A percentile compares a stretch with the other conserved stretches of the same genome.
phyloP scores from a whole-genome alignment of 2,113 vertebrate species.

The Panthera uncia region DNA sequence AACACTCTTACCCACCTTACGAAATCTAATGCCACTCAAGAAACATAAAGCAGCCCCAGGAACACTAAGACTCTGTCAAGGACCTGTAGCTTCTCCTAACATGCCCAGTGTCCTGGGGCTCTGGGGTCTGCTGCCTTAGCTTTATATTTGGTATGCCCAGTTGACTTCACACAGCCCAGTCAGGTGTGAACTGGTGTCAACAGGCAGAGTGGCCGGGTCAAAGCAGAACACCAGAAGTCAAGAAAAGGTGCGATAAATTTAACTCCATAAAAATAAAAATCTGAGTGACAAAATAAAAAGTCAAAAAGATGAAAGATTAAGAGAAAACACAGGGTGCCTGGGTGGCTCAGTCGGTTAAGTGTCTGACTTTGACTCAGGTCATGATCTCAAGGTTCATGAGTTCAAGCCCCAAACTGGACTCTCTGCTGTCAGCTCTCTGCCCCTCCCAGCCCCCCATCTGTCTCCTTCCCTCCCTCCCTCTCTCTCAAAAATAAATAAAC shows the following conservation, averaged over 20 bases:
- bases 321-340: too few species aligned
- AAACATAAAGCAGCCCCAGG: neutral
- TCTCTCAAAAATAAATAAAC: too few species aligned
- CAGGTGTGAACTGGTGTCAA: neutral
- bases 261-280: slow-evolving; percentile 9
- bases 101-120: neutral
- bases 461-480: too few species aligned
- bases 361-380: too few species aligned
- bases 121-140: too few species aligned
- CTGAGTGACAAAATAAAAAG: neutral
- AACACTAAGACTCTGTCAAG: neutral
- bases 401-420: too few species aligned
- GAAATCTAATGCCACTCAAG: neutral
- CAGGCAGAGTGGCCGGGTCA: neutral
- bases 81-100: neutral
- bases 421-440: too few species aligned
- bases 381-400: too few species aligned
- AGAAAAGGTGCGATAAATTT: neutral
- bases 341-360: too few species aligned
- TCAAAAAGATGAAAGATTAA: too few species aligned
- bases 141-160: neutral
- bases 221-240: neutral
- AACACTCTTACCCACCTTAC: neutral
- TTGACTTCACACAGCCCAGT: neutral
- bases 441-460: too few species aligned